These are phyloP conservation scores for Procambarus virginalis DNA, from an alignment of 1,140 invertebrate genomes.

Conservation along the genomic window DNA sequence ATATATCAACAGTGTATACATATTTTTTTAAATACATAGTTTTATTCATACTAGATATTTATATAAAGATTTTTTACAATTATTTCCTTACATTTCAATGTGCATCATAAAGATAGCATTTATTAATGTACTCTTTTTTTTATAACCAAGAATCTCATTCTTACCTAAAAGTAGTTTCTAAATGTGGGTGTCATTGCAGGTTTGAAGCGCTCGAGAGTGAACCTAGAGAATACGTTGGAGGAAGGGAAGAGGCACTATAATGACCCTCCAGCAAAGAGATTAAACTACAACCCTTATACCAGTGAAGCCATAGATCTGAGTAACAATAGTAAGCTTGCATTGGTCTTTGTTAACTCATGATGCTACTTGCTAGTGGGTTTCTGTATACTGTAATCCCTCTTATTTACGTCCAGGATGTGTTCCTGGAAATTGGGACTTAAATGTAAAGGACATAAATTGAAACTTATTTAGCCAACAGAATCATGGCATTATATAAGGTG, in stretches of 20 bases:
- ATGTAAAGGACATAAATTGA: too few relatives aligned
- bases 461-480: too few relatives aligned
- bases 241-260: slow-evolving; percentile 47
- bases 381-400: background rate
- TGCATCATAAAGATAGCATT: background rate
- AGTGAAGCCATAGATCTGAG: slow-evolving; percentile 61
- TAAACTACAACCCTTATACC: slow-evolving; percentile 27
- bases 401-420: background rate
- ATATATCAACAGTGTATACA: too few relatives aligned
- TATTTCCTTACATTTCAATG: background rate
- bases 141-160: background rate
- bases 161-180: background rate
- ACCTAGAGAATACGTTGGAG: slow-evolving; percentile 46
- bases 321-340: slow-evolving; percentile 53
- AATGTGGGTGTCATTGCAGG: slow-evolving; percentile 10
- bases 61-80: background rate
- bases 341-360: slow-evolving; percentile 42
- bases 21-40: too few relatives aligned
- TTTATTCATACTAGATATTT: background rate
- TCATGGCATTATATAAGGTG: too few relatives aligned
- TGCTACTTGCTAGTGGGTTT: background rate
- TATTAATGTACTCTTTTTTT: background rate
- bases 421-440: too few relatives aligned
- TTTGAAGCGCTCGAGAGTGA: slow-evolving; percentile 39
- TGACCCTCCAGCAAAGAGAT: slow-evolving; percentile 43